Percentiles rank a stretch among this genome's conserved stretches.
phyloP scores from a whole-genome alignment of 2,797 vertebrate species.

The Threskiornis aethiopicus region DNA sequence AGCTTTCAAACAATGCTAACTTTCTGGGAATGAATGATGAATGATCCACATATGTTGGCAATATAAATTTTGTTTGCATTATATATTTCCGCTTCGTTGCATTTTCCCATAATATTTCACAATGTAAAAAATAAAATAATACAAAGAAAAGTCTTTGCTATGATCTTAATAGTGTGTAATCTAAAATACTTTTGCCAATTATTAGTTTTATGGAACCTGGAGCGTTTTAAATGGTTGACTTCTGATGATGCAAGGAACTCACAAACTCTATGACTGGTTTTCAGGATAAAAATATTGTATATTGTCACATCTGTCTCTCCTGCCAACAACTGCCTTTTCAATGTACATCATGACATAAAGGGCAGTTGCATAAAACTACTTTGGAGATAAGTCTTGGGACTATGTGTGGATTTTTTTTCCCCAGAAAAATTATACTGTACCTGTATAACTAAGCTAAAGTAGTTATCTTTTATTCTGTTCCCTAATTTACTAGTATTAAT shows the following conservation, averaged over 20 bases:
- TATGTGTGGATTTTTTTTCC: neutral
- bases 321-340: neutral
- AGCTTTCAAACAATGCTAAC: neutral
- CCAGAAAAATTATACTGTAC: neutral
- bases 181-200: neutral
- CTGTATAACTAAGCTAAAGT: neutral
- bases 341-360: neutral
- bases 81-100: neutral
- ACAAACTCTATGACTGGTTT: neutral
- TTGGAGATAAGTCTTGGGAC: neutral
- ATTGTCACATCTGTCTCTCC: neutral
- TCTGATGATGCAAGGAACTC: neutral
- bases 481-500: neutral
- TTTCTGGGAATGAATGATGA: neutral
- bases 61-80: neutral
- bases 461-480: neutral
- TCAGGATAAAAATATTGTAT: neutral
- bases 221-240: neutral
- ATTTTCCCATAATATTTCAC: slow-evolving; percentile 12
- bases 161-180: neutral
- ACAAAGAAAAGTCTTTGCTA: neutral
- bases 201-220: neutral
- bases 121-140: neutral
- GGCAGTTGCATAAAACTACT: neutral
- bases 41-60: neutral